A percentile compares a stretch with the other conserved stretches of the same genome.
Evolutionary conservation across 2,888 invertebrate species (phyloP).

Genomic region (Bembecia ichneumoniformis): DNA sequence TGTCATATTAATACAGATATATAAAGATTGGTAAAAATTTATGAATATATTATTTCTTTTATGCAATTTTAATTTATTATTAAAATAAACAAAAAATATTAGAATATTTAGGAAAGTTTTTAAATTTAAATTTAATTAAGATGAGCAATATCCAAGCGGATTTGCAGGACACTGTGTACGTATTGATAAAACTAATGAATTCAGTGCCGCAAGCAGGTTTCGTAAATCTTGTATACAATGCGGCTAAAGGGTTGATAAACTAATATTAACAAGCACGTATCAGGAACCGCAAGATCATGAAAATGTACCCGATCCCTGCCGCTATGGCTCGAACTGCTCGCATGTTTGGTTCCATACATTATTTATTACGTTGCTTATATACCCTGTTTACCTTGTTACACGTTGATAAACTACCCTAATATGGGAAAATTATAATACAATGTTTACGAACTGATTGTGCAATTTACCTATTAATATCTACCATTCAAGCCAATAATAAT

Average conservation of each 20-base stretch:
- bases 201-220: constrained; percentile 28
- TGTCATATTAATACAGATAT: too few species aligned
- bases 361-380: constrained; percentile 61
- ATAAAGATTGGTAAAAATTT: too few species aligned
- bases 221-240: constrained; percentile 48
- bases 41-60: too few species aligned
- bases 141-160: too few species aligned
- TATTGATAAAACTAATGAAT: neutral
- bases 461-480: too few species aligned
- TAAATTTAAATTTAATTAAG: too few species aligned
- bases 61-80: too few species aligned
- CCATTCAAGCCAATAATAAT: too few species aligned
- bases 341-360: constrained; percentile 62
- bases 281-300: constrained; percentile 67
- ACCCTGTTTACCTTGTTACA: constrained; percentile 55
- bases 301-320: constrained; percentile 61
- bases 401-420: constrained; percentile 47
- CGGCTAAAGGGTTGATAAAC: constrained; percentile 56
- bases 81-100: too few species aligned
- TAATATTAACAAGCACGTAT: constrained; percentile 65
- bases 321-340: constrained; percentile 51
- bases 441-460: constrained; percentile 16
- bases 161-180: too few species aligned
- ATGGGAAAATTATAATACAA: constrained; percentile 36
- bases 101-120: too few species aligned